Base-by-base conservation (phyloP, 2,113 vertebrate species). In the cattle (Bos taurus) region DNA sequence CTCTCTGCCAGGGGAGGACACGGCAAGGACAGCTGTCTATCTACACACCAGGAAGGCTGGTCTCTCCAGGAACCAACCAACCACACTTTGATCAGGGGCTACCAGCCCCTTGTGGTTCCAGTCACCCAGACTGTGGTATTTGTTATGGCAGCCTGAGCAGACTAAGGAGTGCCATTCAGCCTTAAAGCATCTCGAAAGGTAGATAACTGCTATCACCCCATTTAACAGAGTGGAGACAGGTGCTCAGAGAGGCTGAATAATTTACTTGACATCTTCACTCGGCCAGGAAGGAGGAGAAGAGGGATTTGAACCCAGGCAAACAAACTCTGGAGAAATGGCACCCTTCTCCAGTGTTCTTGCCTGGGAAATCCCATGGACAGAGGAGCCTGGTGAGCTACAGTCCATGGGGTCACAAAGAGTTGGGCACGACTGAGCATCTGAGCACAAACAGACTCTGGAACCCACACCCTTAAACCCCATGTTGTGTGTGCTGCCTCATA, bases 41-140 rank as follows among this genome's bases (percentile, higher is more conserved):
- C 43, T 23, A 0, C 50, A 50, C 0, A 0, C 14, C 57, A 62
- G 21, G 23, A 60, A n/a, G 36, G 40, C 28, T 78, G 59, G 4
- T 46, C 74, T 94, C 33, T 21, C 85, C 36, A 26, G 62, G 36
- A 91, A 59, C 46, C 15, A 52, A 33, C 10, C 11, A 6, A 46
- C 19, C 2, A 1, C 8, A 36, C n/a, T 57, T 36, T n/a, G 19
- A 57, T 30, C 40, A 10, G 77, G 8, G 48, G 40, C 64, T 43
- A 15, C 13, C 40, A 50, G 48, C 19, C 21, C 40, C 64, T 10
- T 43, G 40, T 10, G 59, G 23, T 48, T 83, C 48, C 88, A 56
- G 25, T 16, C 30, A 62, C 12, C 6, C 28, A 30, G 19, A 17
- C 23, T 17, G 6, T 17, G 28, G 8, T 21, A 17, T 52, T 40